phyloP scores from a whole-genome alignment of 2,888 invertebrate genomes.

The Euplexia lucipara region DNA sequence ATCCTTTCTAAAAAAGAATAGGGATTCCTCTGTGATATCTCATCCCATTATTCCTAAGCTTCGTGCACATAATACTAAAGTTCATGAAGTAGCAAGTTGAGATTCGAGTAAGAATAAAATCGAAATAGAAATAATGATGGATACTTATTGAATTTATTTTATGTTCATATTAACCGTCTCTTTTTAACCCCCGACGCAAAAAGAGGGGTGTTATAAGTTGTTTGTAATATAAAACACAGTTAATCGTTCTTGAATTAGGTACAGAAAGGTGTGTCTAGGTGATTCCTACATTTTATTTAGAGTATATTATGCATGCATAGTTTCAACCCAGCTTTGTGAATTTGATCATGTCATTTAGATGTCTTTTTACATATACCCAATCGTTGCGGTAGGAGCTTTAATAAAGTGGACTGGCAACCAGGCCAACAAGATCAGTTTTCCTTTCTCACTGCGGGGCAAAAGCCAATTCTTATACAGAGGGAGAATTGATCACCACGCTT shows the following conservation, averaged over 20 bases:
- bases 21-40: conserved; percentile 30
- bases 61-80: conserved; percentile 11
- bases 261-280: not conserved
- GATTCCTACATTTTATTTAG: not conserved
- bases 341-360: too few species aligned
- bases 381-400: too few species aligned
- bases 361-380: too few species aligned
- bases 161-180: conserved; percentile 1
- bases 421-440: too few species aligned
- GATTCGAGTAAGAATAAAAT: conserved; percentile 12
- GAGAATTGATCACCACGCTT: too few species aligned
- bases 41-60: conserved; percentile 34
- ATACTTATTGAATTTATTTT: conserved; percentile 2
- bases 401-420: too few species aligned
- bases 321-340: not conserved
- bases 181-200: too few species aligned
- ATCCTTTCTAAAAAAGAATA: conserved; percentile 42
- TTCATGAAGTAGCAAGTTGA: conserved; percentile 5
- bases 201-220: too few species aligned
- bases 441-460: too few species aligned
- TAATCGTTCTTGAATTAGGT: not conserved
- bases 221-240: not conserved
- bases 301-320: not conserved
- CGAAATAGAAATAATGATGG: conserved; percentile 5
- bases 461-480: too few species aligned